Evolutionary conservation across 2,888 invertebrate genomes (phyloP).

Genomic region (Melinaea marsaeus): DNA sequence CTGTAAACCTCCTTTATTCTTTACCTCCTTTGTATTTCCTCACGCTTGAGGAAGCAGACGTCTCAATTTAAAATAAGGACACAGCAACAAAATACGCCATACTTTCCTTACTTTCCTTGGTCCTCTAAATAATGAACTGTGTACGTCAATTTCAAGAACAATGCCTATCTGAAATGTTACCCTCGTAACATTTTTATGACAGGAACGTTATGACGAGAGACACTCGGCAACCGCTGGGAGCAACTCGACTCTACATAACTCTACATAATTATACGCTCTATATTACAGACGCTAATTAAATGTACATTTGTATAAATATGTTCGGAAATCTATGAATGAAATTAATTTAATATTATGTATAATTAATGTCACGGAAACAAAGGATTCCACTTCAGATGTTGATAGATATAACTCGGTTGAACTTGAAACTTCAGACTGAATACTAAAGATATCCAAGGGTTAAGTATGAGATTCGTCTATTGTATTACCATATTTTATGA

Average conservation of each 20-base stretch:
- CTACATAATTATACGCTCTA: conserved; percentile 13
- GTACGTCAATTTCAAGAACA: conserved; percentile 27
- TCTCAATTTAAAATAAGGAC: conserved; percentile 4
- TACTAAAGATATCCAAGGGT: conserved; percentile 29
- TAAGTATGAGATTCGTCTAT: conserved; percentile 42
- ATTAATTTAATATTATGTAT: conserved; percentile 16
- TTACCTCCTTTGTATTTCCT: not conserved
- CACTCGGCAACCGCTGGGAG: conserved; percentile 26
- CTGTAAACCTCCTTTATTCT: conserved; percentile 3
- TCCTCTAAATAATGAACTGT: conserved; percentile 24
- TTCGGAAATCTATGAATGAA: conserved; percentile 6
- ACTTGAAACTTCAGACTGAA: conserved; percentile 25
- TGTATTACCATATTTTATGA: conserved; percentile 54
- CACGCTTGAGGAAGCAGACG: conserved; percentile 1
- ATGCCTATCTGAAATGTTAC: conserved; percentile 27
- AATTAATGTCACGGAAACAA: conserved; percentile 20
- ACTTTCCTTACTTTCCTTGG: not conserved
- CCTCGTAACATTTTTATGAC: conserved; percentile 31
- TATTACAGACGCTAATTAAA: not conserved
- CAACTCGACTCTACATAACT: conserved; percentile 21
- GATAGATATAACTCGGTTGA: conserved; percentile 17
- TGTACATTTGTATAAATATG: conserved; percentile 2
- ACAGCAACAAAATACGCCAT: conserved; percentile 5
- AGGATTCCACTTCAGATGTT: conserved; percentile 14
- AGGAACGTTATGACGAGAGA: conserved; percentile 29